Base-by-base conservation (phyloP, 2,888 invertebrate species). In the Scaptodrosophila latifasciaeformis region DNA sequence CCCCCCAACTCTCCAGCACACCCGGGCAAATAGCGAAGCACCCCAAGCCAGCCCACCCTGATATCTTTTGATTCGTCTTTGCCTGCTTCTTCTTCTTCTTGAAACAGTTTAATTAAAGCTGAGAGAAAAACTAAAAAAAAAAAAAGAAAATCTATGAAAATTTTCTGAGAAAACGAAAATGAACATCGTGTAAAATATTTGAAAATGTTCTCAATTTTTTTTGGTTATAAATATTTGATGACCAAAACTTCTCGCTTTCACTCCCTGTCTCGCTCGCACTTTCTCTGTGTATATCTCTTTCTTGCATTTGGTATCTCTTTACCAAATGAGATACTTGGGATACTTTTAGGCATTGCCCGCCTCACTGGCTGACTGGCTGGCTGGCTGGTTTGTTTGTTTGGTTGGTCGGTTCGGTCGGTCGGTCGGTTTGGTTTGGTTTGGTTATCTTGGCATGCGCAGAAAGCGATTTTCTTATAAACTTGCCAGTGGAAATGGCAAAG, bases 41-140 rank as follows among this genome's bases (percentile, higher is more conserved):
- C 30, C 21, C 30, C 60, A 59, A 74, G 54, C 65, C 68, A 74
- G 49, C 71, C 70, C 68, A 57, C 71, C n/a, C n/a, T n/a, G n/a
- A n/a, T n/a, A n/a, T n/a, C n/a, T n/a, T n/a, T n/a, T n/a, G n/a
- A n/a, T n/a, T n/a, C n/a, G n/a, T n/a, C n/a, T n/a, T n/a, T n/a
- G n/a, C n/a, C n/a, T n/a, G n/a, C n/a, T n/a, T n/a, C n/a, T n/a
- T n/a, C n/a, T n/a, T n/a, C n/a, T n/a, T n/a, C n/a, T n/a, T 62
- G 71, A 76, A 70, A 72, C 76, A 76, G 76, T 72, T 72, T 76
- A 72, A 76, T 72, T 72, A 72, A 76, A 76, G 67, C 59, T 45
- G 70, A 60, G 60, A 62, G 57, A 45, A 35, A 12, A 15, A 35
- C 9, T 35, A 13, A 2, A 12, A 34, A 12, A 12, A 12, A 34